Evolutionary conservation across 2,113 vertebrate genomes (phyloP).

Genomic region (Isurus oxyrinchus): DNA sequence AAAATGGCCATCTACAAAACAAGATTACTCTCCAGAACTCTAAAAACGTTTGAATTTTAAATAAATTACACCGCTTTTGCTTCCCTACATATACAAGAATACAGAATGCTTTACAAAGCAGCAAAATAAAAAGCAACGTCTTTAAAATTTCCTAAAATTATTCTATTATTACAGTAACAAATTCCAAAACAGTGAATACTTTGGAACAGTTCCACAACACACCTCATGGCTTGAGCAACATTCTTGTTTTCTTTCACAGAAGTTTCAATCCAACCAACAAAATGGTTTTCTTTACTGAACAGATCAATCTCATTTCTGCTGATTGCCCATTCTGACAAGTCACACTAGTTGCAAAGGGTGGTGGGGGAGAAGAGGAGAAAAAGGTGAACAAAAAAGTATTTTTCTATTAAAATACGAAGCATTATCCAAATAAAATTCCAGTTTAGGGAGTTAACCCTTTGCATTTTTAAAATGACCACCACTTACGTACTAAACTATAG

Average conservation of each 20-base stretch:
- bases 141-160: background rate
- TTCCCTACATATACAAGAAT: background rate
- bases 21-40: background rate
- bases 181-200: background rate
- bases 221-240: constrained; percentile 75
- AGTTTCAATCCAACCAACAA: constrained; percentile 74
- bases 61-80: background rate
- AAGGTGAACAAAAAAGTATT: background rate
- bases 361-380: background rate
- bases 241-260: constrained; percentile 86
- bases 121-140: background rate
- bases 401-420: background rate
- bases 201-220: constrained; percentile 34
- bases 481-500: background rate
- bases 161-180: background rate
- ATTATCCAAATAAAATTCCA: background rate
- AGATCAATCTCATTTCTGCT: constrained; percentile 63
- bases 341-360: constrained; percentile 57
- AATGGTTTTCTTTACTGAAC: constrained; percentile 76
- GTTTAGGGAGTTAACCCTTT: background rate
- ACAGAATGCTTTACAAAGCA: background rate
- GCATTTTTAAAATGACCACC: background rate
- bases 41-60: background rate
- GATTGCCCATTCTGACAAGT: constrained; percentile 68
- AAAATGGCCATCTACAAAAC: background rate